Base-by-base conservation (phyloP, 2,797 vertebrate genomes). In the Neosalanx taihuensis region DNA sequence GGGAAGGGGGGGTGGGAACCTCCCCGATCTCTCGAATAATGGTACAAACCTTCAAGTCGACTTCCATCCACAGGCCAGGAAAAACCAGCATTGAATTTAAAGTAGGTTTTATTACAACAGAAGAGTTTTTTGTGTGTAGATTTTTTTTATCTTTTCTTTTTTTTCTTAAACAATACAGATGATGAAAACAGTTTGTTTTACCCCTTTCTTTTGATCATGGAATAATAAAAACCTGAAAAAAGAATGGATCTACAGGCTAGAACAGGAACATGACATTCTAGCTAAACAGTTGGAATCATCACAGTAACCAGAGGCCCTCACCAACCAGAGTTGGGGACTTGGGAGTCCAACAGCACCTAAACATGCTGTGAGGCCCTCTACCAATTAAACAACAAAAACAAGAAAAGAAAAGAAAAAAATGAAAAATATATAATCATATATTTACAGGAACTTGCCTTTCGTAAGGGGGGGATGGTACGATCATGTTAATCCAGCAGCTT, bases 71-170 rank as follows among this genome's bases (percentile, higher is more conserved):
- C 87, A 94, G 92, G 89, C 93, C 94, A 95, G 85, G 93, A 97
- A 94, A 96, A 93, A 97, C 93, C 96, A 95, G 94, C 92, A 94
- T 78, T 87, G 89, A 93, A 91, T 93, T 94, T 96, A 94, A 95
- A 93, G 94, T 90, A 92, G 89, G 89, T 96, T 98, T 98, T 98
- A 98, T 98, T 98, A 97, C 95, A 96, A 96, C 94, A 90, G 92
- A 46, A 46, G 41, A 94, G 90, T 93, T 94, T 63, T 87, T 26
- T 26, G n/a, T 26, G 23, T 26, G 23, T 26, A 26, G 1, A 26
- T 26, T 26, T 26, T 26, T 26, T 26, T 26, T 26, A n/a, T 26
- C 23, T 26, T 26, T 26, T 26, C 23, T 26, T 1, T 26, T 26
- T 26, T 26, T 26, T n/a, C n/a, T 92, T 89, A 90, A 92, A 91